A percentile compares a stretch with the other conserved stretches of the same genome.
Conservation (phyloP, 2,888 invertebrate genomes). For the Platycheirus rosarum region DNA sequence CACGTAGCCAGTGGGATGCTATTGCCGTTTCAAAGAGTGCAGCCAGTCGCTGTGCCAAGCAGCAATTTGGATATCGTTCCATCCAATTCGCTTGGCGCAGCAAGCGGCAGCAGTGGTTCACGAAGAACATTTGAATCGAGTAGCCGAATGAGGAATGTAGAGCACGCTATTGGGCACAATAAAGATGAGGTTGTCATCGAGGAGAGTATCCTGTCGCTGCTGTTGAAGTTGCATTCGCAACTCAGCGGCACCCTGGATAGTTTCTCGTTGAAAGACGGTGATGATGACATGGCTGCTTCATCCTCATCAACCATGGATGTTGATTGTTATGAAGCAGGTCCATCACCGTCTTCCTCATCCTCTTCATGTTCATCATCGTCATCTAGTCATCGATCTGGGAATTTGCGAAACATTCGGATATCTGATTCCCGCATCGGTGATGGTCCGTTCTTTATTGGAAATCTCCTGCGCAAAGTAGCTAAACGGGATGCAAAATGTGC, state of each 20-base stretch:
- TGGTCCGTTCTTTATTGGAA: conserved; percentile 93
- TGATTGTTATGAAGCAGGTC: conserved; percentile 80
- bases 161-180: conserved; percentile 81
- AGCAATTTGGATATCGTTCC: conserved; percentile 83
- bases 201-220: conserved; percentile 94
- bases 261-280: conserved; percentile 86
- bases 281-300: conserved; percentile 65
- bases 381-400: conserved; percentile 54
- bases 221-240: conserved; percentile 95
- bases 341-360: conserved; percentile 76
- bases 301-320: conserved; percentile 79
- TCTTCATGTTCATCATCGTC: conserved; percentile 53
- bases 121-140: conserved; percentile 78
- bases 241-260: conserved; percentile 92
- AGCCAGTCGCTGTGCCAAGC: conserved; percentile 82
- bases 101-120: conserved; percentile 75
- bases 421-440: conserved; percentile 87
- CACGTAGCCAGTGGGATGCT: conserved; percentile 79
- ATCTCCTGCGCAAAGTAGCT: conserved; percentile 90
- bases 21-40: conserved; percentile 82
- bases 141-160: conserved; percentile 80
- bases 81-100: conserved; percentile 79
- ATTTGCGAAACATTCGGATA: conserved; percentile 79
- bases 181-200: conserved; percentile 87
- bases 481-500: conserved; percentile 88